A percentile compares a stretch with the other conserved stretches of the same genome.
These are phyloP conservation scores for Parasteatoda tepidariorum DNA, from an alignment of 1,140 invertebrate genomes.

Conservation along the genomic window DNA sequence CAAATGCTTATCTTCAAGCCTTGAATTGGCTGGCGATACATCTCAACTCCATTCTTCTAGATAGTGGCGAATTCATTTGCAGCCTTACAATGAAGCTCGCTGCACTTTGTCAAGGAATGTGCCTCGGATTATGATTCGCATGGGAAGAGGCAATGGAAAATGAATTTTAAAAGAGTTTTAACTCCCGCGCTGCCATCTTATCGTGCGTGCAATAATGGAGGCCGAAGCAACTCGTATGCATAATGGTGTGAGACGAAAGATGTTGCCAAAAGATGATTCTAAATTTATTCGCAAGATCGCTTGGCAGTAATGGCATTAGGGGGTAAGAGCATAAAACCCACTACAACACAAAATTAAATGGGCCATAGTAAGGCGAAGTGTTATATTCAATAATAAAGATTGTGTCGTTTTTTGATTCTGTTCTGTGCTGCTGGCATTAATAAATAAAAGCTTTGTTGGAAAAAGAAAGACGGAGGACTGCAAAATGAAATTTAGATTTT, in stretches of 20 bases:
- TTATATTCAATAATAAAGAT: no score
- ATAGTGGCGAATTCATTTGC: neutral
- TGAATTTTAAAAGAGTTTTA: slow-evolving; percentile 50
- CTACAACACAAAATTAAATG: no score
- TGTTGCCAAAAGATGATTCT: neutral
- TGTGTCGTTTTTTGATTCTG: no score
- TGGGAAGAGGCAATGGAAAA: neutral
- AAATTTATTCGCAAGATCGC: neutral
- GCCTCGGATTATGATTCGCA: slow-evolving; percentile 19
- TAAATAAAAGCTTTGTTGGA: no score
- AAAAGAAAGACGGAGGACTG: no score
- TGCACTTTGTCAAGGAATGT: neutral
- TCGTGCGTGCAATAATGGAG: neutral
- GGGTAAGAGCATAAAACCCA: neutral
- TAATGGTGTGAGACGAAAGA: neutral
- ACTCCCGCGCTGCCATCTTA: neutral
- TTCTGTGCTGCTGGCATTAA: no score
- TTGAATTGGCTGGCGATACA: neutral
- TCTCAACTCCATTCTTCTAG: neutral
- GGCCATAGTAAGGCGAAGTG: no score
- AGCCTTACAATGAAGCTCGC: neutral
- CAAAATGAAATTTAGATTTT: no score
- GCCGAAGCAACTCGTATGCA: neutral
- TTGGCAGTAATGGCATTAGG: neutral
- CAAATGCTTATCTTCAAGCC: no score